A percentile compares a stretch with the other conserved stretches of the same genome.
Evolutionary conservation across 2,113 vertebrate genomes (phyloP).

Genomic region (Rhinogobius similis): DNA sequence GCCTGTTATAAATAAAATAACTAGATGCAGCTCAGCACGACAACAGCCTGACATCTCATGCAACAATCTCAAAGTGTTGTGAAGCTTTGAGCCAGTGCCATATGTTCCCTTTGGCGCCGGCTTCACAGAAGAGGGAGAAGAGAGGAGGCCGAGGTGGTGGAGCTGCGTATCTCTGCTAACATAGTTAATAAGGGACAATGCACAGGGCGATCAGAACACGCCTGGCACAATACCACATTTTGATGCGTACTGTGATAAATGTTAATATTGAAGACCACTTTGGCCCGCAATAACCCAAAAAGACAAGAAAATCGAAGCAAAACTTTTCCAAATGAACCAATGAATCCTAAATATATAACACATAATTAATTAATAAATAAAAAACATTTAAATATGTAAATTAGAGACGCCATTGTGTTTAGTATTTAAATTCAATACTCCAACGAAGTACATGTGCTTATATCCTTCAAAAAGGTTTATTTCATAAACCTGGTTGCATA

Average conservation of each 20-base stretch:
- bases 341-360: no score
- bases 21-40: constrained; percentile 22
- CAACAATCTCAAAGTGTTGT: constrained; percentile 26
- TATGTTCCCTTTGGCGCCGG: constrained; percentile 46
- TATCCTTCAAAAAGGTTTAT: no score
- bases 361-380: no score
- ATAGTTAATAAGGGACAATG: constrained; percentile 55
- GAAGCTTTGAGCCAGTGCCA: constrained; percentile 38
- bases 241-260: no score
- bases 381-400: no score
- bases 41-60: constrained; percentile 16
- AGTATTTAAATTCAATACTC: no score
- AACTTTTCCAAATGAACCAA: no score
- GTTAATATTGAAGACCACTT: not conserved
- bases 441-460: no score
- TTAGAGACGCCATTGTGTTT: no score
- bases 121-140: constrained; percentile 21
- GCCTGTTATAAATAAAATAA: constrained; percentile 23
- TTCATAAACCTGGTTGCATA: no score
- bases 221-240: no score
- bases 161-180: constrained; percentile 37
- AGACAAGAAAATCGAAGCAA: not conserved
- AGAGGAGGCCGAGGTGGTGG: not conserved
- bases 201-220: not conserved
- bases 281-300: not conserved